These are phyloP conservation scores for Machaerirhynchus nigripectus DNA, from an alignment of 2,113 vertebrate species.

Conservation along the genomic window DNA sequence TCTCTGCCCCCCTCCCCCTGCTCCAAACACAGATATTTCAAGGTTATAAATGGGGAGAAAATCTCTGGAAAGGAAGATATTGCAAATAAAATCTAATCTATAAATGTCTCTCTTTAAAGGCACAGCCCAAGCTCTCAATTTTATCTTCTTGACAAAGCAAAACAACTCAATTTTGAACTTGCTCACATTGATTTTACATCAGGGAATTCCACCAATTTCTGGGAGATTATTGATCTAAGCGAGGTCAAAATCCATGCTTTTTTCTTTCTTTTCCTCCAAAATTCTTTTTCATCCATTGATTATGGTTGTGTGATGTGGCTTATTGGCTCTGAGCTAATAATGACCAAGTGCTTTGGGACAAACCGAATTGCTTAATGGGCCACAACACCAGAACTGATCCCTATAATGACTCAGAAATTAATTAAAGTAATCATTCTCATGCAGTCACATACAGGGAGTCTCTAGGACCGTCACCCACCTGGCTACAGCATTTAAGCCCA, in stretches of 20 bases:
- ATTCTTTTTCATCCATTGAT: conserved; percentile 17
- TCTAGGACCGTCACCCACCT: not conserved
- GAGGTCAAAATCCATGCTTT: conserved; percentile 26
- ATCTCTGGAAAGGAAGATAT: conserved; percentile 14
- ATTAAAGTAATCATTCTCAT: not conserved
- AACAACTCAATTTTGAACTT: conserved; percentile 54
- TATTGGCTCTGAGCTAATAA: conserved; percentile 42
- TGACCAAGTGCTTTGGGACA: not conserved
- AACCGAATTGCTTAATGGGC: conserved; percentile 16
- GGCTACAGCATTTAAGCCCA: not conserved
- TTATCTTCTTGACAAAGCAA: conserved; percentile 49
- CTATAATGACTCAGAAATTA: conserved; percentile 26
- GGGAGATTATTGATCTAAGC: conserved; percentile 19
- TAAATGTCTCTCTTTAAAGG: conserved; percentile 25
- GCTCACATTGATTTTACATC: conserved; percentile 49
- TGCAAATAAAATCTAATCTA: conserved; percentile 43
- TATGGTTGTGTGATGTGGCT: not conserved
- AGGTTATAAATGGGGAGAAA: conserved; percentile 14
- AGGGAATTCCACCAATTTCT: conserved; percentile 48
- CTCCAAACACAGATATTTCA: not conserved
- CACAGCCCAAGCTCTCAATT: not conserved
- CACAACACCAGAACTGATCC: conserved; percentile 3
- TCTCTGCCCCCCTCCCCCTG: not conserved
- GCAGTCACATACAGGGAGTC: not conserved
- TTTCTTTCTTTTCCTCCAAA: conserved; percentile 42